Evolutionary conservation across 2,797 vertebrate species (phyloP).

Genomic region (Amniataba percoides): DNA sequence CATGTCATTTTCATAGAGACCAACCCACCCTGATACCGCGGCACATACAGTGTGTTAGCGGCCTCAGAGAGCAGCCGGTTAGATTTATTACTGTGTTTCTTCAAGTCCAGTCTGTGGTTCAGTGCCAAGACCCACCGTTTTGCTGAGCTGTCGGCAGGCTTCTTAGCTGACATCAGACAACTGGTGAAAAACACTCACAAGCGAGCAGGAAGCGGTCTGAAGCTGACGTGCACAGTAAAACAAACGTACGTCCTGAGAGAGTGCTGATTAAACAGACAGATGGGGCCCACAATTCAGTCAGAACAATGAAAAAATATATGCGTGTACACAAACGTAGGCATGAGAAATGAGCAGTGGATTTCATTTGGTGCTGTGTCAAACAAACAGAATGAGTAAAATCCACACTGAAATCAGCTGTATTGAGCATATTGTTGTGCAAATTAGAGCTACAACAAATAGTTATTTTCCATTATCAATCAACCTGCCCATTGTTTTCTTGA

Average conservation of each 20-base stretch:
- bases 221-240: slow-evolving; percentile 45
- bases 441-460: not conserved
- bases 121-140: slow-evolving; percentile 59
- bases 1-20: not conserved
- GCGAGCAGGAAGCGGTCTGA: slow-evolving; percentile 7
- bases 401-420: not conserved
- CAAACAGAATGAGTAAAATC: not conserved
- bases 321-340: not conserved
- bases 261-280: slow-evolving; percentile 34
- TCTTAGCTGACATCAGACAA: slow-evolving; percentile 64
- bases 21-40: not conserved
- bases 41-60: slow-evolving; percentile 25
- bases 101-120: slow-evolving; percentile 32
- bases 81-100: slow-evolving; percentile 65
- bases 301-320: slow-evolving; percentile 3
- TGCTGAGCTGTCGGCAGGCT: slow-evolving; percentile 62
- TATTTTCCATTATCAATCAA: not conserved
- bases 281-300: slow-evolving; percentile 2
- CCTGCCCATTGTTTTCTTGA: not conserved
- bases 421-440: not conserved
- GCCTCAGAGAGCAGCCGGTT: slow-evolving; percentile 30
- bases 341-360: slow-evolving; percentile 10
- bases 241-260: slow-evolving; percentile 26
- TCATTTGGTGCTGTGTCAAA: not conserved
- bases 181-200: slow-evolving; percentile 35